Percentiles rank a stretch among this genome's conserved stretches.
These are phyloP conservation scores for Nephila pilipes DNA, from an alignment of 1,140 invertebrate genomes.

Conservation along the genomic window DNA sequence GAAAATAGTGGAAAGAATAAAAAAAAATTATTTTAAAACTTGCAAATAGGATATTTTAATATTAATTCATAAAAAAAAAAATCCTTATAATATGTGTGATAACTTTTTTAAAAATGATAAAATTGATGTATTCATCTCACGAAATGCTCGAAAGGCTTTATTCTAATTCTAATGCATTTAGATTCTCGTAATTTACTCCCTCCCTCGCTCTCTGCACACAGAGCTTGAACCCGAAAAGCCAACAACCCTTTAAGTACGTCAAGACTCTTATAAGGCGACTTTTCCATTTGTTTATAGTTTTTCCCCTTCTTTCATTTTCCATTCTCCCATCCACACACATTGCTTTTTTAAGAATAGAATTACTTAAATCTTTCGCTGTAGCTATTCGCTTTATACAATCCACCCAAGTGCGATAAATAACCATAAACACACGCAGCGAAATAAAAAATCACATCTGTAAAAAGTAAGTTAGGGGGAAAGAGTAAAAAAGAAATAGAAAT, in stretches of 20 bases:
- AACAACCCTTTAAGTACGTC: not conserved
- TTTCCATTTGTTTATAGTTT: constrained; percentile 22
- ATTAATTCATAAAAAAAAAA: too few species aligned
- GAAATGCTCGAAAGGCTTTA: too few species aligned
- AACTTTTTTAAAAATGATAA: too few species aligned
- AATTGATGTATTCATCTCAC: too few species aligned
- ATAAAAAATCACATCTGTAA: not conserved
- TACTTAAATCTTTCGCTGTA: not conserved
- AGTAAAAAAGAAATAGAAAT: not conserved
- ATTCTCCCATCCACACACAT: not conserved
- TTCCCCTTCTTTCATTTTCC: not conserved
- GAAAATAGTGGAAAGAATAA: too few species aligned
- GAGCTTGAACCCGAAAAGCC: not conserved
- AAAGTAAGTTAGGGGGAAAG: not conserved
- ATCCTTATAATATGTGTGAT: too few species aligned
- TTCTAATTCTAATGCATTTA: too few species aligned
- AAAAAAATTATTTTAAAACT: too few species aligned
- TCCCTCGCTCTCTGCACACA: not conserved
- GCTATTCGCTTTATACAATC: not conserved
- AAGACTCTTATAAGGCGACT: not conserved
- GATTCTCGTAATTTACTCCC: not conserved
- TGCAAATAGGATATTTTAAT: too few species aligned
- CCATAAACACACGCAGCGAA: not conserved
- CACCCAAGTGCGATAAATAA: not conserved
- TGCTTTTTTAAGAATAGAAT: not conserved